Conservation (phyloP, 2,888 invertebrate genomes). For the Erebia epiphron region DNA sequence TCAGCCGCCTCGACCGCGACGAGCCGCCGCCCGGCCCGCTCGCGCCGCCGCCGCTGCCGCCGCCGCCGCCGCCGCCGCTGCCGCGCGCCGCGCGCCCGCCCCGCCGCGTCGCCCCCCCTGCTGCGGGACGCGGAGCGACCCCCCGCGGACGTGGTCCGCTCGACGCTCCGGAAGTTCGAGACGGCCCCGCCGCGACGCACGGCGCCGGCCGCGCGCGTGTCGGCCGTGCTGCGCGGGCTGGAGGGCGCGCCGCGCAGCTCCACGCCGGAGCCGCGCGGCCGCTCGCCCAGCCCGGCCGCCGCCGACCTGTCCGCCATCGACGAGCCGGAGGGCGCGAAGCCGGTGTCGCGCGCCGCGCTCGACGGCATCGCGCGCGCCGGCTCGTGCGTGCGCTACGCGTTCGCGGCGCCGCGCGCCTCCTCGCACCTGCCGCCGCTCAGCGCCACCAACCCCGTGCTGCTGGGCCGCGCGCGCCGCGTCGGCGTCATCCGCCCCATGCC, state of each 20-base stretch:
- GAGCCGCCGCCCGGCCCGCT: constrained; percentile 70
- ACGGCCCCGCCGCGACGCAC: constrained; percentile 82
- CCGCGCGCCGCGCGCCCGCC: constrained; percentile 67
- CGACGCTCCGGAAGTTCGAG: constrained; percentile 93
- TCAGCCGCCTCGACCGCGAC: constrained; percentile 85
- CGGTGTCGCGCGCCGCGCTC: constrained; percentile 83
- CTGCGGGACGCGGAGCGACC: constrained; percentile 91
- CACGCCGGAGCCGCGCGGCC: constrained; percentile 63
- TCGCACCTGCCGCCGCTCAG: constrained; percentile 68
- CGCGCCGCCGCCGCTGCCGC: constrained; percentile 59
- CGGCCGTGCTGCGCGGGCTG: constrained; percentile 66
- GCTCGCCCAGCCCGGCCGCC: constrained; percentile 49
- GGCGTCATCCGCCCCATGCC: constrained; percentile 83
- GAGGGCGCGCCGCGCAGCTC: constrained; percentile 60
- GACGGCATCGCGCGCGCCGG: constrained; percentile 87
- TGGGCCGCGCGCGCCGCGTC: constrained; percentile 72
- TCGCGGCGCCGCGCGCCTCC: constrained; percentile 67
- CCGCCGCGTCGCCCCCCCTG: constrained; percentile 84
- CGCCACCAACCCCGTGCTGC: constrained; percentile 67
- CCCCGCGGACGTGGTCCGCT: constrained; percentile 94
- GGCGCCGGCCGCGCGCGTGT: constrained; percentile 77
- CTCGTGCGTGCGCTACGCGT: constrained; percentile 85
- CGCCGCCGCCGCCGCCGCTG: constrained; percentile 70
- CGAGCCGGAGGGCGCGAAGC: constrained; percentile 58
- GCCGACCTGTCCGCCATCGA: constrained; percentile 51